Conservation (phyloP, 1,140 invertebrate species). For the Idris sp. region DNA sequence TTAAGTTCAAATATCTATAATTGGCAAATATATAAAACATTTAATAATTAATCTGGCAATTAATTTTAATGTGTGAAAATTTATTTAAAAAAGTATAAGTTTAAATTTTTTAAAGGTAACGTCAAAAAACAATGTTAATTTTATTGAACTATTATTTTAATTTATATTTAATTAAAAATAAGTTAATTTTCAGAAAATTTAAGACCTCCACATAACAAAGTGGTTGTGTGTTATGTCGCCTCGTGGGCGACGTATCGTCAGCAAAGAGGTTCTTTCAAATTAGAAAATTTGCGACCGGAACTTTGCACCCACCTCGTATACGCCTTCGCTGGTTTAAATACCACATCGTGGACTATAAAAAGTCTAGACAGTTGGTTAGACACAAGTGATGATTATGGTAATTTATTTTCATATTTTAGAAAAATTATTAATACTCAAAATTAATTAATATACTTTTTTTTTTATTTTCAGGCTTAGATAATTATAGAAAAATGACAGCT, state of each 20-base stretch:
- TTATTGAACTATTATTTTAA: no score
- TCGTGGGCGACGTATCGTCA: constrained; percentile 88
- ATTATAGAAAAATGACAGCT: constrained; percentile 83
- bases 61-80: no score
- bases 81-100: no score
- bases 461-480: constrained; percentile 78
- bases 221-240: constrained; percentile 88
- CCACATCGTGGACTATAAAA: constrained; percentile 81
- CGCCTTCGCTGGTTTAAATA: constrained; percentile 89
- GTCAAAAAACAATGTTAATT: no score
- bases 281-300: constrained; percentile 85
- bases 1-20: no score
- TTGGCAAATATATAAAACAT: no score
- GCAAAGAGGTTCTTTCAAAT: constrained; percentile 81
- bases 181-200: constrained; percentile 46
- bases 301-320: constrained; percentile 94
- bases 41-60: no score
- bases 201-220: constrained; percentile 76
- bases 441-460: no score
- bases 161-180: no score
- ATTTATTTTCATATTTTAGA: constrained; percentile 1
- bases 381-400: constrained; percentile 84
- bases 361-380: constrained; percentile 86
- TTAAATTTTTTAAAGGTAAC: no score
- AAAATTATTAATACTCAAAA: constrained; percentile 1